Percentiles rank a stretch among this genome's conserved stretches.
Evolutionary conservation across 2,888 invertebrate species (phyloP).

Genomic region (Sinohyriopsis cumingii): DNA sequence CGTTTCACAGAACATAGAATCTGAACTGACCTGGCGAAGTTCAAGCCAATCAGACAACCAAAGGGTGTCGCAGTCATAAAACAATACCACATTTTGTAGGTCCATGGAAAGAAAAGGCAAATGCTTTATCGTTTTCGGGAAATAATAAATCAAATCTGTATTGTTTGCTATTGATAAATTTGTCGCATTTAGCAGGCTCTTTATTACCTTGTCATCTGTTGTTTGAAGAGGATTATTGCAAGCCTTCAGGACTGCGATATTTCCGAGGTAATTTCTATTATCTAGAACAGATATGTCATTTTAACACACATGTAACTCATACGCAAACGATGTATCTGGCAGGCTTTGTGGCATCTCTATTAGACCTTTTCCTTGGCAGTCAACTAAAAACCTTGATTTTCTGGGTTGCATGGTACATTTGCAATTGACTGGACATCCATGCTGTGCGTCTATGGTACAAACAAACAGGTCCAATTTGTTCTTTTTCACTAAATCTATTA

Average conservation of each 20-base stretch:
- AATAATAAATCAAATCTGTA: too few species aligned
- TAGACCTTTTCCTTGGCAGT: conserved; percentile 3
- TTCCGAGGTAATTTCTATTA: background rate
- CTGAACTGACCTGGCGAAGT: background rate
- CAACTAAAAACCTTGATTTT: background rate
- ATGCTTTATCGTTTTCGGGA: background rate
- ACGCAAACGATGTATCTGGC: background rate
- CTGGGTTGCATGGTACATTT: conserved; percentile 4
- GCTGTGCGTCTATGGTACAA: background rate
- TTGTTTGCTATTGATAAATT: too few species aligned
- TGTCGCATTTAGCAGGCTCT: background rate
- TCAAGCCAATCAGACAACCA: conserved; percentile 9
- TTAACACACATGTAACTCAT: background rate
- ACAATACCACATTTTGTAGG: background rate
- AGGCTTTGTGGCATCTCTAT: background rate
- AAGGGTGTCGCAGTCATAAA: background rate
- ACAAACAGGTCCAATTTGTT: background rate
- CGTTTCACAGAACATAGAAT: background rate
- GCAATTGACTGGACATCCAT: conserved; percentile 4
- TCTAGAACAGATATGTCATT: conserved; percentile 4
- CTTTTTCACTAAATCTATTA: conserved; percentile 1
- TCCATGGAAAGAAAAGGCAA: background rate
- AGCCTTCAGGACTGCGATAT: background rate
- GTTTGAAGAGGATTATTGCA: background rate
- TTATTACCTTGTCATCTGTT: background rate